Base-by-base conservation (phyloP, 64 coral and sea anemone genomes). In the Astreopora myriophthalma region DNA sequence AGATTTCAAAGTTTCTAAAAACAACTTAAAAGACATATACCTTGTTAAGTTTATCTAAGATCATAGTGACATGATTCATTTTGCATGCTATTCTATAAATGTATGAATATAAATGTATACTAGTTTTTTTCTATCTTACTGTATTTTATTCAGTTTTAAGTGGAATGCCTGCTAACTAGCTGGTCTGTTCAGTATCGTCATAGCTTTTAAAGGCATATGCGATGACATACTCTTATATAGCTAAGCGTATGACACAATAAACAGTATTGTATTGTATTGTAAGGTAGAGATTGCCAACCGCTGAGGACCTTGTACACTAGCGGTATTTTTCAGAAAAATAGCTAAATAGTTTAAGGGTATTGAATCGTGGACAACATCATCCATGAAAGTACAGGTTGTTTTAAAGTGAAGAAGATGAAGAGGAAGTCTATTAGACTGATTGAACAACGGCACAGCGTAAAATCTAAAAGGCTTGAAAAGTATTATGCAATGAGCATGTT, bases 71-170 rank as follows among this genome's bases (percentile, higher is more conserved):
- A 51, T 51, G 48, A 51, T 51, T 51, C 22, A 14, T 17, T 14
- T 7, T 61, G 4, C 5, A 4, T 42, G 3, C 22, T 61, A 61
- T 61, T 29, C n/a, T 26, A 29, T 26, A 66, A 66, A 66, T 4
- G 22, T 17, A 10, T 46, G 42, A 6, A 46, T n/a, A n/a, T 42
- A 52, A 66, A 25, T 27, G 24, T 25, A 26, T 66, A 66, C 24
- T 5, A 66, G 24, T 66, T 52, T 52, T 42, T 5, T 66, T 66
- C n/a, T n/a, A 66, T 66, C 26, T 23, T 25, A 66, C 26, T 29
- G 63, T 66, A 66, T 66, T 66, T 66, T 66, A 66, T 66, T 66
- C 63, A 66, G n/a, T 66, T 66, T 66, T 26, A 52, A 52, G 48
- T 52, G 48, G 48, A 52, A 52, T 52, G 16, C 11, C 48, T 52